Evolutionary conservation across 2,113 vertebrate genomes (phyloP).

Genomic region (Vombatus ursinus): DNA sequence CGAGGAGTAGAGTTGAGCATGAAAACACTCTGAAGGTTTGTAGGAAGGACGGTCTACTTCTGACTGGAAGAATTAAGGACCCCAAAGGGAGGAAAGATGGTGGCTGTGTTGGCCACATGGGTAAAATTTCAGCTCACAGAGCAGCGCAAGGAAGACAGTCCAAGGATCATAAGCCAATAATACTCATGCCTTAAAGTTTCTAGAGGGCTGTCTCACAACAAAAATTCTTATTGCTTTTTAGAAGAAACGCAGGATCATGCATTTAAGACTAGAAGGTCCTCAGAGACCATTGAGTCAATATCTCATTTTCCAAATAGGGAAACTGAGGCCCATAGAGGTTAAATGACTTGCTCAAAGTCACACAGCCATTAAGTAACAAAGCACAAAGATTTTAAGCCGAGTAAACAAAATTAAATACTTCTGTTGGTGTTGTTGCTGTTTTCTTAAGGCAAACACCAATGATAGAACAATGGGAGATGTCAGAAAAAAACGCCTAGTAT

Average conservation of each 20-base stretch:
- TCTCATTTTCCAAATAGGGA: neutral
- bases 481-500: neutral
- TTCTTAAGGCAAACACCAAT: slow-evolving; percentile 1
- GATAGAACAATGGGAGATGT: neutral
- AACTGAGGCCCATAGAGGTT: neutral
- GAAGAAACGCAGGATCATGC: neutral
- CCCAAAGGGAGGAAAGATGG: neutral
- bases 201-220: neutral
- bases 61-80: neutral
- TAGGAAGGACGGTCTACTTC: neutral
- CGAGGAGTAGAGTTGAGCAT: neutral
- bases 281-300: neutral
- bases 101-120: neutral
- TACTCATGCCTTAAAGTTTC: neutral
- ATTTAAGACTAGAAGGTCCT: neutral
- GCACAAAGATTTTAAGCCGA: neutral
- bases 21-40: neutral
- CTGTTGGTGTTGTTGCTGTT: neutral
- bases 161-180: neutral
- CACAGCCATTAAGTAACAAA: neutral
- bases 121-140: neutral
- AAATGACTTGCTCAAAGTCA: neutral
- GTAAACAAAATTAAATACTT: neutral
- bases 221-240: neutral
- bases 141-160: neutral